These are phyloP conservation scores for Chrysolina haemoptera DNA, from an alignment of 2,888 invertebrate species.

Conservation along the genomic window DNA sequence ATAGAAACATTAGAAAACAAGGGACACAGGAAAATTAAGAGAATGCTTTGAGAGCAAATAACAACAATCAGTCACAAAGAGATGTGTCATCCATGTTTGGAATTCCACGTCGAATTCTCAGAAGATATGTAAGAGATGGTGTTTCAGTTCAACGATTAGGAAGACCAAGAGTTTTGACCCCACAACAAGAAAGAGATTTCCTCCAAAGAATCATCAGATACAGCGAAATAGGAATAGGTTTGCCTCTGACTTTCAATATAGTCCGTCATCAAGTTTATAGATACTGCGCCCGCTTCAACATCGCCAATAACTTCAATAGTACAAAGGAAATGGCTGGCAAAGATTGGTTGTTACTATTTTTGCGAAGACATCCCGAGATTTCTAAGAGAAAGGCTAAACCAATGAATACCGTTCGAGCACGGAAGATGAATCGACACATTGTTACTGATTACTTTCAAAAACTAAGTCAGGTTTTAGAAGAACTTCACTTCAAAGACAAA, in stretches of 20 bases:
- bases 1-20: constrained; percentile 9
- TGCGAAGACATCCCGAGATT: constrained; percentile 9
- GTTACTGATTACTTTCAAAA: too few species aligned
- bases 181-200: background rate
- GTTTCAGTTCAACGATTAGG: constrained; percentile 18
- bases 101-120: background rate
- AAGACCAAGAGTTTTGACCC: constrained; percentile 6
- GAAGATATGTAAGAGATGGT: constrained; percentile 1
- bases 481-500: too few species aligned
- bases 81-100: background rate
- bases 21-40: constrained; percentile 4
- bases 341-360: constrained; percentile 14
- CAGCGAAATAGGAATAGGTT: constrained; percentile 9
- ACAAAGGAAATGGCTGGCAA: background rate
- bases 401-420: background rate
- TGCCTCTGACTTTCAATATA: constrained; percentile 14
- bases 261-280: constrained; percentile 11
- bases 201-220: constrained; percentile 10
- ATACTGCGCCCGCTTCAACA: constrained; percentile 9
- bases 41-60: constrained; percentile 6
- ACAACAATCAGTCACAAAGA: constrained; percentile 4
- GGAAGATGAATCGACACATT: too few species aligned
- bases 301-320: constrained; percentile 11
- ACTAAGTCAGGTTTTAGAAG: too few species aligned
- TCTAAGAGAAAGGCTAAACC: constrained; percentile 8